Conservation (phyloP, 35 echinoderm and acorn worm genomes). For the Ophioderma brevispina region DNA sequence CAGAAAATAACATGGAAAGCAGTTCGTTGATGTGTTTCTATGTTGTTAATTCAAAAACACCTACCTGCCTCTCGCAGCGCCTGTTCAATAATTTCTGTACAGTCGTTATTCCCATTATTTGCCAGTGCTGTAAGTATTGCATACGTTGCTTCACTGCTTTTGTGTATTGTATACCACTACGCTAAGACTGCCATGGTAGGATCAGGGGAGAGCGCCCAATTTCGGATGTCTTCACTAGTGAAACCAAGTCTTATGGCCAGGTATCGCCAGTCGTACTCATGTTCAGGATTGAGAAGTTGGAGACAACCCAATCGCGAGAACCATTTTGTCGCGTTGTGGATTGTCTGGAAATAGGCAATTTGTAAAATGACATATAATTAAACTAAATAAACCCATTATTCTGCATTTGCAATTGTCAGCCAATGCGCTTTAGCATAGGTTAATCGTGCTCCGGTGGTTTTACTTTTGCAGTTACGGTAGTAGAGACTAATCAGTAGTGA, state of each 20-base stretch:
- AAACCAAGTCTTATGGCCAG: constrained; percentile 84
- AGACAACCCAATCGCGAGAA: constrained; percentile 63
- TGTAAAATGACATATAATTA: neutral
- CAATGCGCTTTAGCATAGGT: neutral
- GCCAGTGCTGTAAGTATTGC: constrained; percentile 83
- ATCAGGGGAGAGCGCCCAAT: constrained; percentile 95
- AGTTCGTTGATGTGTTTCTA: too few species aligned
- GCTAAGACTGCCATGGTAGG: constrained; percentile 93
- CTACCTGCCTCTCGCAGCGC: constrained; percentile 84
- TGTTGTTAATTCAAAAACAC: neutral
- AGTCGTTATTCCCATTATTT: constrained; percentile 86
- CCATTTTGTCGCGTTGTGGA: constrained; percentile 92
- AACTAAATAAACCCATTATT: neutral
- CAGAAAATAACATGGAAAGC: too few species aligned
- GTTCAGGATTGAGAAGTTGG: constrained; percentile 84
- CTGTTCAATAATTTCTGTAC: constrained; percentile 74
- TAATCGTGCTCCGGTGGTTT: neutral
- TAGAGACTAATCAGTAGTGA: neutral
- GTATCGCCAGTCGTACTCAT: constrained; percentile 90
- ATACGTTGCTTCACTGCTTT: constrained; percentile 93
- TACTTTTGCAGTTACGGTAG: neutral
- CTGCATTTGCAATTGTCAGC: neutral
- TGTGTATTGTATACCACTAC: constrained; percentile 98
- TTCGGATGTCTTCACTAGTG: constrained; percentile 89
- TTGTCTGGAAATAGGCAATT: constrained; percentile 57